Evolutionary conservation across 2,888 invertebrate genomes (phyloP), one percentile per base, ranked within the genome.

Genomic region (Chymomyza fuscimana): DNA sequence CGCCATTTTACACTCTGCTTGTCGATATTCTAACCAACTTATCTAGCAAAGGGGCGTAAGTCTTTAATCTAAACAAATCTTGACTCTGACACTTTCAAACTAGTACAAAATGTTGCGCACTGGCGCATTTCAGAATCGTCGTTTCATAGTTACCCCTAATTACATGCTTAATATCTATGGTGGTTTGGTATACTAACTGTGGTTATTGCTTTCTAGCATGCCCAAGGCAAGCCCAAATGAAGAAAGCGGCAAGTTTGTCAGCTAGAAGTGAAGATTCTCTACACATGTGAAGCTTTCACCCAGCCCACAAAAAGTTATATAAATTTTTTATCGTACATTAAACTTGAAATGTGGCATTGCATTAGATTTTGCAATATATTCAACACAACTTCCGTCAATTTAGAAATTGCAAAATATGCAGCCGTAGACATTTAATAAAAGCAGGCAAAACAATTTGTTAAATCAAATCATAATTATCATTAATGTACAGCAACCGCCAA

Each of bases 371-470:
- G 69, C 70, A 81, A 72, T 65, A 51, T 68, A 62, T 51, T 52
- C 16, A 22, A 25, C 54, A 59, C 63, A 61, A 75, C 76, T 66
- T 63, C 64, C 70, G 76, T 80, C 80, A 65, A 71, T 74, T 72
- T 70, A 61, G 58, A 74, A 75, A 84, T 87, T 79, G 77, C 85
- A 72, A 85, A 81, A 77, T 81, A 65, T 62, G 60, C 63, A 62
- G 29, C 50, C 67, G 72, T 32, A 32, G 32, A 68, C 69, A 74
- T 71, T 86, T 73, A 77, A 77, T 75, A 85, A 82, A 71, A 82
- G 86, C 81, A 82, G 66, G 70, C 85, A 69, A 46, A 78, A 80
- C 86, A 82, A 85, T 86, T 85, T 89, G 89, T 87, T 58, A 83
- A 89, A 80, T 89, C 79, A 77, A 88, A 86, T 87, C 87, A 82